These are phyloP conservation scores for Drosophila sproati DNA, from an alignment of 1,140 invertebrate species.

Conservation along the genomic window DNA sequence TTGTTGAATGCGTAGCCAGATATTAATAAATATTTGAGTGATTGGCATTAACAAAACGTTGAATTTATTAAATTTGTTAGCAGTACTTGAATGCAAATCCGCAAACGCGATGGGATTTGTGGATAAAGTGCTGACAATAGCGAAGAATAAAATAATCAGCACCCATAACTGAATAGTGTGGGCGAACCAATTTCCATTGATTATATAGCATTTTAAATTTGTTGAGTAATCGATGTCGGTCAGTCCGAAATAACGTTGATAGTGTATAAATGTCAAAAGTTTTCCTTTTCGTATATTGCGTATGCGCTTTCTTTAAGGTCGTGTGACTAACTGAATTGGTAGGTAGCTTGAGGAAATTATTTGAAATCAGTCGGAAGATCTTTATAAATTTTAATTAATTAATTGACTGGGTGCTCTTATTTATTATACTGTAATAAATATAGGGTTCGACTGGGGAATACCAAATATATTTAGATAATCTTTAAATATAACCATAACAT, in stretches of 20 bases:
- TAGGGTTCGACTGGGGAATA: no score
- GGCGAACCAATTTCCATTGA: conserved; percentile 2
- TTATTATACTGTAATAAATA: no score
- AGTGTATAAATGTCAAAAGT: conserved; percentile 25
- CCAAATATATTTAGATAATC: no score
- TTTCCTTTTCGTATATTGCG: background rate
- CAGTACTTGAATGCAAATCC: background rate
- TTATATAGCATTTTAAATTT: background rate
- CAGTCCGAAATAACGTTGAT: conserved; percentile 38
- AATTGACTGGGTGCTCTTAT: background rate
- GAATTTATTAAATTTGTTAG: background rate
- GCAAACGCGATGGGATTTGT: background rate
- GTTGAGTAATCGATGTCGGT: conserved; percentile 31
- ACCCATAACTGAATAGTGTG: background rate
- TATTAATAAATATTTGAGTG: background rate
- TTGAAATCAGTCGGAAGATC: background rate
- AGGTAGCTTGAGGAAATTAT: background rate
- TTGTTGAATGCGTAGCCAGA: background rate
- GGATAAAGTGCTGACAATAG: background rate
- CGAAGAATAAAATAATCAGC: background rate
- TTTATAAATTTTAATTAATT: background rate
- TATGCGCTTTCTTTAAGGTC: background rate
- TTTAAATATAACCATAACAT: no score
- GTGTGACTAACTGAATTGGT: conserved; percentile 1
- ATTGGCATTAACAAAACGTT: background rate